These are phyloP conservation scores for Drosophila nigritarsus DNA, from an alignment of 2,888 invertebrate species.

Conservation along the genomic window DNA sequence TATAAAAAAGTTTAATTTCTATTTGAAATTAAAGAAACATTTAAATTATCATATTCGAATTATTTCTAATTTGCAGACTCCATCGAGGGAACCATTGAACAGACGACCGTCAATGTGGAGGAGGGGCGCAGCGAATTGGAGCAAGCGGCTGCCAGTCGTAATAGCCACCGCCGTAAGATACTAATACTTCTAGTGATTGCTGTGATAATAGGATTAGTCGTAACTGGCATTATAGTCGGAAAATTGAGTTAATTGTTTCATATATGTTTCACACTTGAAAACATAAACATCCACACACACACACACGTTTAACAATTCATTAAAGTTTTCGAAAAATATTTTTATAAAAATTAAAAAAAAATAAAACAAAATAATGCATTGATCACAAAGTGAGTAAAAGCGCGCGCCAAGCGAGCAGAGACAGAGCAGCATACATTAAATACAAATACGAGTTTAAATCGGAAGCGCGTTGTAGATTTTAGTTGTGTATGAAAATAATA, in stretches of 20 bases:
- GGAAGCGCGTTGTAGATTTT: slow-evolving; percentile 53
- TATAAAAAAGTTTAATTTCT: not conserved
- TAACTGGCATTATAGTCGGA: slow-evolving; percentile 89
- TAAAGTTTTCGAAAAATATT: slow-evolving; percentile 72
- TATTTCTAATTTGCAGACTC: slow-evolving; percentile 87
- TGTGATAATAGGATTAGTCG: slow-evolving; percentile 88
- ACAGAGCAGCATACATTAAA: slow-evolving; percentile 43
- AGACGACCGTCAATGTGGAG: slow-evolving; percentile 90
- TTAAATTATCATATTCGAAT: not conserved
- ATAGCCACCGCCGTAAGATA: slow-evolving; percentile 90
- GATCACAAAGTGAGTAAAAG: slow-evolving; percentile 66
- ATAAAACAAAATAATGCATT: slow-evolving; percentile 54
- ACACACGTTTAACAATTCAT: slow-evolving; percentile 44
- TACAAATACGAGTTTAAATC: slow-evolving; percentile 41
- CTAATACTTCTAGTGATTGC: slow-evolving; percentile 89
- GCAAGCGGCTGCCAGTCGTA: slow-evolving; percentile 93
- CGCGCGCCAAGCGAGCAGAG: slow-evolving; percentile 59
- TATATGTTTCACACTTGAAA: slow-evolving; percentile 15
- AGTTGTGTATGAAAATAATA: slow-evolving; percentile 60
- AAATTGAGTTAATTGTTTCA: slow-evolving; percentile 86
- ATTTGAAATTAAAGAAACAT: not conserved
- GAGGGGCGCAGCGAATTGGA: slow-evolving; percentile 91
- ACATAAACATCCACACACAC: slow-evolving; percentile 24
- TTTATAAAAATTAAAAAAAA: slow-evolving; percentile 67
- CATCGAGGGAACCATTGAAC: slow-evolving; percentile 93